A percentile compares a stretch with the other conserved stretches of the same genome.
Conservation (phyloP, 2,888 invertebrate species). For the Chloroclystis v-ata region DNA sequence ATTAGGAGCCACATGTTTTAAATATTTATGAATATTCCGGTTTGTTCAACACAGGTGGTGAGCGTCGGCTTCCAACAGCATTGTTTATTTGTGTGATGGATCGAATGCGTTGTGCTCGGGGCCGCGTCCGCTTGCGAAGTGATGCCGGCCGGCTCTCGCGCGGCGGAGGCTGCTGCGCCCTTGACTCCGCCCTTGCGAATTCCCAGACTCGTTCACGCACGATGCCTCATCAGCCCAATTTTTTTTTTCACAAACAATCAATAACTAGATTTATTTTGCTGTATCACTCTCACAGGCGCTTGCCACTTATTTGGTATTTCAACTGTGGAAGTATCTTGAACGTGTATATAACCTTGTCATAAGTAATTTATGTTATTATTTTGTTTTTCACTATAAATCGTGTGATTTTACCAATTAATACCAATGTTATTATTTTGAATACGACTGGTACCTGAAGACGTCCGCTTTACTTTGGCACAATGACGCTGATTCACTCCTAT, state of each 20-base stretch:
- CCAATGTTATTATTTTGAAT: not conserved
- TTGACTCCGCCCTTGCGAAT: conserved; percentile 39
- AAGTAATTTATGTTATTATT: too few species aligned
- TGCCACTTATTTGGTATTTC: too few species aligned
- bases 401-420: not conserved
- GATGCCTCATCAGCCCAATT: conserved; percentile 2
- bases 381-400: not conserved
- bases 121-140: conserved; percentile 49
- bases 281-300: too few species aligned
- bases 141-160: conserved; percentile 28
- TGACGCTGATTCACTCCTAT: conserved; percentile 50
- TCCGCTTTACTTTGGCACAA: conserved; percentile 36
- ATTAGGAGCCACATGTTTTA: conserved; percentile 51
- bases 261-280: not conserved
- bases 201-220: conserved; percentile 15
- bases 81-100: conserved; percentile 46
- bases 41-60: conserved; percentile 57
- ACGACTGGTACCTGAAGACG: conserved; percentile 6
- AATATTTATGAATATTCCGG: conserved; percentile 27
- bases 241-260: conserved; percentile 2
- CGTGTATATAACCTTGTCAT: too few species aligned
- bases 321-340: too few species aligned
- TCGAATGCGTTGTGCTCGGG: conserved; percentile 47
- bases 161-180: conserved; percentile 62
- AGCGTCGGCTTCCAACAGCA: conserved; percentile 53